A percentile compares a stretch with the other conserved stretches of the same genome.
Conservation (phyloP, 2,888 invertebrate genomes). For the Eupelmus urozonus region DNA sequence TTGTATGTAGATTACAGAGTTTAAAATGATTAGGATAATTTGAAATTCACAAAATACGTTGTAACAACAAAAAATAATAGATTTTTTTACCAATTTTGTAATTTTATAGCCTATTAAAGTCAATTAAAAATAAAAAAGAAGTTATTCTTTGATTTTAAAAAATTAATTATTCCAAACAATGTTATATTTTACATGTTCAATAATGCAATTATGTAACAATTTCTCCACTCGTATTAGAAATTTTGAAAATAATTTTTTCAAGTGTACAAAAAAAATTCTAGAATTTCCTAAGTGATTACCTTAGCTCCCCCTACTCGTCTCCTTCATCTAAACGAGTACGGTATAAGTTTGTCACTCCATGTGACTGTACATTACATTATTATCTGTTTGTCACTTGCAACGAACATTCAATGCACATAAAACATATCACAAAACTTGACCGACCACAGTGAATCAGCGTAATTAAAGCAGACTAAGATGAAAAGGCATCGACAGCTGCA, state of each 20-base stretch:
- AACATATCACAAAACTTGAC: conserved; percentile 47
- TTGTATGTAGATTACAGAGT: too few species aligned
- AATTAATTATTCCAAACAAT: too few species aligned
- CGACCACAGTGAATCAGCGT: conserved; percentile 26
- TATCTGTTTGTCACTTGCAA: conserved; percentile 13
- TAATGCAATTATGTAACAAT: not conserved
- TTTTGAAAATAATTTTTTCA: conserved; percentile 27
- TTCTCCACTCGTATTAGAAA: not conserved
- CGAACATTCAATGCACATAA: conserved; percentile 27
- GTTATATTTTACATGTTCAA: not conserved
- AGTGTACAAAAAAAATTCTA: conserved; percentile 13
- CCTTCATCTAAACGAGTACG: conserved; percentile 42
- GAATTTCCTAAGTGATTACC: conserved; percentile 7
- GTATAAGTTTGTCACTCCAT: conserved; percentile 21
- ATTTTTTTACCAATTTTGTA: too few species aligned
- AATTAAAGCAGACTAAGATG: conserved; percentile 20
- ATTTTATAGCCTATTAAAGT: too few species aligned
- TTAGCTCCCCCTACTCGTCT: not conserved
- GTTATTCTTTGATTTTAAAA: too few species aligned
- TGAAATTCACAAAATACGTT: too few species aligned
- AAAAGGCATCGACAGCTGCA: conserved; percentile 34
- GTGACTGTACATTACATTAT: conserved; percentile 10
- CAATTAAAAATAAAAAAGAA: too few species aligned
- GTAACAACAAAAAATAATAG: too few species aligned
- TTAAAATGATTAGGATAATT: too few species aligned